Evolutionary conservation across 2,797 vertebrate species (phyloP), one percentile per base, ranked within the genome.

Genomic region (Phoebastria nigripes): DNA sequence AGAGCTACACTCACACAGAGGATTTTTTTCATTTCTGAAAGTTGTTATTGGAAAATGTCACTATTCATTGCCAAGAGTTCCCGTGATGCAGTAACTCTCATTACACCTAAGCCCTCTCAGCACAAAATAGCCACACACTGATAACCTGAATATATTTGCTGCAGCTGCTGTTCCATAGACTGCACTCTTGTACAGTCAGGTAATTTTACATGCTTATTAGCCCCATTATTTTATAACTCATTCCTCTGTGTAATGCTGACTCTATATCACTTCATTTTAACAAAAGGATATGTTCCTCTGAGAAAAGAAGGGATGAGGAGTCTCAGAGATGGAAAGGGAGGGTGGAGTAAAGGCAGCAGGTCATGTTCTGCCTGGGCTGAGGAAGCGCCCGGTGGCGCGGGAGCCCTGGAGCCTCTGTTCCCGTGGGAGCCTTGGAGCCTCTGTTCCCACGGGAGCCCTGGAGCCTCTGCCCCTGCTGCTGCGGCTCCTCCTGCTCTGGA

Each of bases 151-250:
- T 72, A 78, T 11, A 46, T 92, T 67, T 93, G 88, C 96, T 78
- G 90, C 90, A 94, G 94, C 95, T 74, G 87, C 94, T 69, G 87
- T 82, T 97, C 91, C 90, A 41, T 9, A 93, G 82, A 49, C 92
- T 69, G 96, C 90, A 29, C 87, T 84, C 92, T 37, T 4, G 24
- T 47, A 69, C 94, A 73, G 7, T 63, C 84, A 78, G 84, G 80
- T 87, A 72, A 91, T 90, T 94, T 86, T 87, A 87, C 88, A 92
- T 91, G 93, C 85, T 93, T 93, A 95, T 65, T 96, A 95, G 92
- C 87, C 94, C 93, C 82, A 82, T 89, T 95, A 70, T 94, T 97
- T 93, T 85, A 76, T 76, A 93, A 84, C 92, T 87, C 61, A 6
- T 63, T 89, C 81, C 87, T 95, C 93, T 65, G 84, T 56, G 94